Conservation (phyloP, 2,113 vertebrate genomes). For the Morone saxatilis region DNA sequence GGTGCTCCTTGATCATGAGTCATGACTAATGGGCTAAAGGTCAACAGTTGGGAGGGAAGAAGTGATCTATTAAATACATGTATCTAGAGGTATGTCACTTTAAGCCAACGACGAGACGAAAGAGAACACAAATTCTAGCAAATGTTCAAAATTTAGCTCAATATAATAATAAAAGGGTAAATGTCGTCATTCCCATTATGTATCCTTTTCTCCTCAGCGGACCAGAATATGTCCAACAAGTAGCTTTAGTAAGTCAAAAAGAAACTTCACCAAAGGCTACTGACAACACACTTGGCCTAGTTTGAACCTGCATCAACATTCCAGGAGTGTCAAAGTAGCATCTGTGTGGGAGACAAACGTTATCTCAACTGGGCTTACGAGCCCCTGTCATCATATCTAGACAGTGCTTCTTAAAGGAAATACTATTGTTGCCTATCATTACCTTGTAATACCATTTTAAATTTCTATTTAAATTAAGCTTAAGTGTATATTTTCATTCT, state of each 20-base stretch:
- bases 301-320: conserved; percentile 21
- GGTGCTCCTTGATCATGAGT: not conserved
- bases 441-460: not conserved
- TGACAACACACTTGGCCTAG: conserved; percentile 5
- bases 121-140: too few relatives aligned
- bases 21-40: conserved; percentile 19
- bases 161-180: not conserved
- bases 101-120: not conserved
- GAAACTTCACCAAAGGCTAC: conserved; percentile 14
- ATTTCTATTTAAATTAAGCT: not conserved
- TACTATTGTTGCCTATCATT: too few relatives aligned
- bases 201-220: not conserved
- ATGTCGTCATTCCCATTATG: not conserved
- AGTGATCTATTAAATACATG: not conserved
- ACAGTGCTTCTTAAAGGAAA: not conserved
- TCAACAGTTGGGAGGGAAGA: not conserved
- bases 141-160: not conserved
- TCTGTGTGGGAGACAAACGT: not conserved
- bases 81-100: not conserved
- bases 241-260: not conserved
- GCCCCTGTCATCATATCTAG: too few relatives aligned
- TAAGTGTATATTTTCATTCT: conserved; percentile 7
- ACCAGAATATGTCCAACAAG: conserved; percentile 7
- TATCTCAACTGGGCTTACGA: not conserved
- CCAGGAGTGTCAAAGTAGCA: not conserved